Evolutionary conservation across 2,888 invertebrate species (phyloP).

Genomic region (Linhomoeus sp.): DNA sequence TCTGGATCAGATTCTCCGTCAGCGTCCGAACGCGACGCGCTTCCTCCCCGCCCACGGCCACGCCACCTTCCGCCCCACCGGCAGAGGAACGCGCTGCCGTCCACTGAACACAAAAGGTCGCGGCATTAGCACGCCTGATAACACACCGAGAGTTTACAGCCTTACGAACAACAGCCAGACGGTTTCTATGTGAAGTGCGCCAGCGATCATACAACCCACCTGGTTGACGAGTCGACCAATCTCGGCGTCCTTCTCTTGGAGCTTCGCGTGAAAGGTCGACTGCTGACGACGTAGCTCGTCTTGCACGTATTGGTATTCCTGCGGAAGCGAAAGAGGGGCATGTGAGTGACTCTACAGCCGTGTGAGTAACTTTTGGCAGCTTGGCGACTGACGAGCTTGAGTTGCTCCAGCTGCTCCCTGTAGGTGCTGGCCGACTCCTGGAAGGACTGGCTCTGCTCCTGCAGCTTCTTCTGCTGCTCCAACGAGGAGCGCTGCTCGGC

Average conservation of each 20-base stretch:
- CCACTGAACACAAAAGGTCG: too few species aligned
- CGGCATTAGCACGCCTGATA: too few species aligned
- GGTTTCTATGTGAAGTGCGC: too few species aligned
- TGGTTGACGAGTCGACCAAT: constrained; percentile 39
- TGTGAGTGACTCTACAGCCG: too few species aligned
- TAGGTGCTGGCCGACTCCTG: constrained; percentile 6
- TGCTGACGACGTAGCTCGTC: constrained; percentile 39
- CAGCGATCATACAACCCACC: too few species aligned
- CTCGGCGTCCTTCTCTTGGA: constrained; percentile 40
- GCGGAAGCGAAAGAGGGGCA: too few species aligned
- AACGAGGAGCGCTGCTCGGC: constrained; percentile 5
- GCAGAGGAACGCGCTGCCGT: too few species aligned
- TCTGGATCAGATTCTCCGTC: constrained; percentile 61
- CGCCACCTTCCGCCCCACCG: too few species aligned
- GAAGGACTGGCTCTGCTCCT: constrained; percentile 7
- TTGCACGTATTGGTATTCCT: constrained; percentile 39
- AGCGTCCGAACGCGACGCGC: constrained; percentile 37
- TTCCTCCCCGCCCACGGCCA: constrained; percentile 28
- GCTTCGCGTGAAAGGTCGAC: constrained; percentile 32
- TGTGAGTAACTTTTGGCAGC: not conserved
- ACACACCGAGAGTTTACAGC: too few species aligned
- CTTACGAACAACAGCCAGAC: too few species aligned
- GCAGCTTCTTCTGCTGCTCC: constrained; percentile 6
- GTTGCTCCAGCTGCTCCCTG: constrained; percentile 6
- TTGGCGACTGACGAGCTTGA: constrained; percentile 4